These are phyloP conservation scores for Planococcus citri DNA, from an alignment of 1,140 invertebrate species.

Conservation along the genomic window DNA sequence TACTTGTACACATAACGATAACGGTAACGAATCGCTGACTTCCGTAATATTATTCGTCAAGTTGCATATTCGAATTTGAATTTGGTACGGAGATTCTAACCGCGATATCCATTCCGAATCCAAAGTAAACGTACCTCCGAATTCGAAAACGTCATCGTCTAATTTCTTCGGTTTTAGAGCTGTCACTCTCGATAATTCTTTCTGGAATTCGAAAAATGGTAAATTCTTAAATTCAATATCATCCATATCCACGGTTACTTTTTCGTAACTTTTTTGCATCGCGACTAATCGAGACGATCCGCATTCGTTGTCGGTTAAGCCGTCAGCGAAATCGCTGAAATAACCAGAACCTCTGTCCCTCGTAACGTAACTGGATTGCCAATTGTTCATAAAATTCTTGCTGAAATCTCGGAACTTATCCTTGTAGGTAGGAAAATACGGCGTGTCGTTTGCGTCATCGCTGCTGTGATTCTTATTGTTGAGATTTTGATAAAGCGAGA, in stretches of 20 bases:
- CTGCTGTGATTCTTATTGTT: neutral
- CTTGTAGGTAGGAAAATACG: neutral
- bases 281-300: neutral
- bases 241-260: neutral
- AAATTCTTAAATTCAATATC: neutral
- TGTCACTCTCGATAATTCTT: neutral
- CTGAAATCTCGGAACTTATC: neutral
- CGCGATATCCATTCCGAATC: neutral
- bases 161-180: neutral
- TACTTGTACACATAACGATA: conserved; percentile 1
- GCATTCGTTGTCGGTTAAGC: neutral
- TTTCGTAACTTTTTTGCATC: neutral
- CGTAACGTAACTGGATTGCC: neutral
- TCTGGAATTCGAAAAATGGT: neutral
- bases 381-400: neutral
- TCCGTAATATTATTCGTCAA: neutral
- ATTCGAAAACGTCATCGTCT: neutral
- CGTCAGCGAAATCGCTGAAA: neutral
- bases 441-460: neutral
- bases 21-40: conserved; percentile 22
- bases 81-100: neutral
- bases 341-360: neutral
- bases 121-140: neutral
- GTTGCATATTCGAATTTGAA: neutral
- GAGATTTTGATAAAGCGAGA: neutral